Percentiles rank a stretch among this genome's conserved stretches.
Evolutionary conservation across 35 echinoderm and acorn worm species (phyloP).

Genomic region (Eucidaris tribuloides): DNA sequence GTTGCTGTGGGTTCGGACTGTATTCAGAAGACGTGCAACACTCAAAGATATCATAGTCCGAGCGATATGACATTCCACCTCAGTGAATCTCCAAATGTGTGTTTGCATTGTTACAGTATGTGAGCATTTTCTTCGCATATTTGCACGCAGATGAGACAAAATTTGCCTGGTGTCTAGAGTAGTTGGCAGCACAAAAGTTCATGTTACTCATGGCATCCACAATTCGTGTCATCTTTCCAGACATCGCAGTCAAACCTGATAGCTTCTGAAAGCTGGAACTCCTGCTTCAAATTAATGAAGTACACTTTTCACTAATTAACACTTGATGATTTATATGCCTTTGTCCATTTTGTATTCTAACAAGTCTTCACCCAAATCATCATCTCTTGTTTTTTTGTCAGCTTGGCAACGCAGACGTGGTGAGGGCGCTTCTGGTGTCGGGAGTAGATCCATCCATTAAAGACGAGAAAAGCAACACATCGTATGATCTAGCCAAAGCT

Average conservation of each 20-base stretch:
- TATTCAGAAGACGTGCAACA: too few relatives aligned
- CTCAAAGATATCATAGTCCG: too few relatives aligned
- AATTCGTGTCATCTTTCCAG: too few relatives aligned
- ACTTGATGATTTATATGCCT: background rate
- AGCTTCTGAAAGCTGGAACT: background rate
- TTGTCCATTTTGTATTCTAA: background rate
- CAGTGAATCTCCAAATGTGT: too few relatives aligned
- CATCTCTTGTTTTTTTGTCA: slow-evolving; percentile 12
- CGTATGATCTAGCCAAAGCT: slow-evolving; percentile 57
- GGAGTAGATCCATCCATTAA: slow-evolving; percentile 79
- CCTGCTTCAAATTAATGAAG: background rate
- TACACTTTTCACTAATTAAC: background rate
- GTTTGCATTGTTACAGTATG: too few relatives aligned
- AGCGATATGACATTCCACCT: too few relatives aligned
- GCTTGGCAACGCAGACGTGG: slow-evolving; percentile 91
- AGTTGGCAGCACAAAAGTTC: too few relatives aligned
- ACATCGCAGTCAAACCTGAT: background rate
- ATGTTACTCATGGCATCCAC: background rate
- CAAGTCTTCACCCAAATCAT: background rate
- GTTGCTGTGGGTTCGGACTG: too few relatives aligned
- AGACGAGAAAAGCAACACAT: slow-evolving; percentile 56
- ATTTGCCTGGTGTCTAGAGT: too few relatives aligned
- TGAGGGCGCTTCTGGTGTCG: slow-evolving; percentile 75
- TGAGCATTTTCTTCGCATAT: too few relatives aligned
- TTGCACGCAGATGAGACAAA: too few relatives aligned